Percentiles rank a stretch among this genome's conserved stretches.
Conservation (phyloP, 1,140 invertebrate species). For the Orussus abietinus region DNA sequence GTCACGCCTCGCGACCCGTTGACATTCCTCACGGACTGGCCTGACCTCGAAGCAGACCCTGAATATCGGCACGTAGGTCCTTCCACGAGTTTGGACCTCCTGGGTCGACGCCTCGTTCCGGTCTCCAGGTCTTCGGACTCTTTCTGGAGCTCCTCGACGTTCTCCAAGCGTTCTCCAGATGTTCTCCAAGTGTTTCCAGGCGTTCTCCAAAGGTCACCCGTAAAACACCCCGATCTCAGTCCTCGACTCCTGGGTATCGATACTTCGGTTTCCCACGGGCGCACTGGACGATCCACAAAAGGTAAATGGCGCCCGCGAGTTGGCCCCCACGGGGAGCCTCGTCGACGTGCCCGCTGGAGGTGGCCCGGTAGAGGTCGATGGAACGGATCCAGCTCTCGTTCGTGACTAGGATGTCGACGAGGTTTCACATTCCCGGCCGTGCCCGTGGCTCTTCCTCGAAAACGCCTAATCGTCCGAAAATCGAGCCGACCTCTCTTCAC, state of each 20-base stretch:
- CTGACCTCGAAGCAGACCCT: too few species aligned
- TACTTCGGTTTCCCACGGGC: slow-evolving; percentile 1
- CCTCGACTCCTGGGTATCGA: neutral
- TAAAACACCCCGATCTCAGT: neutral
- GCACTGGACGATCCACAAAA: slow-evolving; percentile 21
- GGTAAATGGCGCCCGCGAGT: slow-evolving; percentile 29
- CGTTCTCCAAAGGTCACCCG: too few species aligned
- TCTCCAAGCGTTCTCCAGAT: too few species aligned
- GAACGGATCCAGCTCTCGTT: slow-evolving; percentile 41
- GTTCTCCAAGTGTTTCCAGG: too few species aligned
- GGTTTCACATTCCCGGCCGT: slow-evolving; percentile 20
- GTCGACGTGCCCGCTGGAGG: slow-evolving; percentile 6
- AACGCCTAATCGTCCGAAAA: too few species aligned
- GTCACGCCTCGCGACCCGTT: slow-evolving; percentile 23
- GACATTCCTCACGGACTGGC: neutral
- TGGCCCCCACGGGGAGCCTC: slow-evolving; percentile 23
- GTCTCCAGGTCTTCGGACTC: too few species aligned
- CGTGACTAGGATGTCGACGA: slow-evolving; percentile 34
- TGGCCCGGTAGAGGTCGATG: slow-evolving; percentile 28
- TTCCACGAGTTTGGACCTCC: too few species aligned
- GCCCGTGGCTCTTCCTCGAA: too few species aligned
- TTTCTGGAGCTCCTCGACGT: too few species aligned
- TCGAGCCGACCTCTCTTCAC: too few species aligned
- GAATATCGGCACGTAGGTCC: too few species aligned
- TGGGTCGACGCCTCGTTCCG: too few species aligned